Evolutionary conservation across 2,888 invertebrate genomes (phyloP).

Genomic region (Eutolmus rufibarbis): DNA sequence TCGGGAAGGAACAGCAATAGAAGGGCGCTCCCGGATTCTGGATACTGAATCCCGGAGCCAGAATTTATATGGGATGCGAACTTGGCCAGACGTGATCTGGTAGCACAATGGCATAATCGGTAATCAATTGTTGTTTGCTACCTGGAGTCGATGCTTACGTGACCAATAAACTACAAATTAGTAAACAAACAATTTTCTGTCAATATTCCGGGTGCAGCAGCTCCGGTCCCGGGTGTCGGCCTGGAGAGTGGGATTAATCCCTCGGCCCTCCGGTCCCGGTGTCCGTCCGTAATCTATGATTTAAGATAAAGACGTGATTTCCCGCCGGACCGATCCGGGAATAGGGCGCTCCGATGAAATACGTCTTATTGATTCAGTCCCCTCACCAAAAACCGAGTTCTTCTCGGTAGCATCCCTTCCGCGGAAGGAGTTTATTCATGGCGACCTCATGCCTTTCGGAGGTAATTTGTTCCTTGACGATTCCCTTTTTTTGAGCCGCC

Average conservation of each 20-base stretch:
- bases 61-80: conserved; percentile 6
- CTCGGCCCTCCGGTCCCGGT: background rate
- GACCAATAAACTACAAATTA: conserved; percentile 47
- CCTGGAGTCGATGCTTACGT: conserved; percentile 45
- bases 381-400: background rate
- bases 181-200: conserved; percentile 46
- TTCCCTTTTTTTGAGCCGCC: background rate
- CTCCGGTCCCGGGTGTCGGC: background rate
- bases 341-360: background rate
- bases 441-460: background rate
- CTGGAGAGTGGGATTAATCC: background rate
- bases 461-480: background rate
- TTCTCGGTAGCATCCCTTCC: background rate
- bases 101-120: conserved; percentile 43
- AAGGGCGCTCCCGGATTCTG: background rate
- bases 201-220: conserved; percentile 32
- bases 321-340: background rate
- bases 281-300: conserved; percentile 21
- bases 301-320: conserved; percentile 35
- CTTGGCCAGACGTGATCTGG: conserved; percentile 42
- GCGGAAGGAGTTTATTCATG: background rate
- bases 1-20: background rate
- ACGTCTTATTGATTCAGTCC: background rate
- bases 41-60: background rate
- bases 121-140: conserved; percentile 47